Evolutionary conservation across 2,113 vertebrate genomes (phyloP).

Genomic region (Chunga burmeisteri): DNA sequence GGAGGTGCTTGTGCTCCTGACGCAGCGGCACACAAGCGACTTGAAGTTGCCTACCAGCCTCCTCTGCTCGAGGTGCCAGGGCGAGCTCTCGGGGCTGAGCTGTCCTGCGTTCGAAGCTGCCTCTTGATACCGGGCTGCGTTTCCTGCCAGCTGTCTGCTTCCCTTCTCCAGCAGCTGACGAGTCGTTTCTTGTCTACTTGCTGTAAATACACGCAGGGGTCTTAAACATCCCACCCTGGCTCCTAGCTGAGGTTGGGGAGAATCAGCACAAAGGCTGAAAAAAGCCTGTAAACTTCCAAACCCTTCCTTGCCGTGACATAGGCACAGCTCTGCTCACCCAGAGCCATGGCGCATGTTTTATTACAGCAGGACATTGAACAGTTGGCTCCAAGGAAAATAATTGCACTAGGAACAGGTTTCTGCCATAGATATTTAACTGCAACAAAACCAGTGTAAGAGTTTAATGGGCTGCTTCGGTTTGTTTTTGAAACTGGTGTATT

Average conservation of each 20-base stretch:
- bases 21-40: too few relatives aligned
- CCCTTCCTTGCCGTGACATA: not conserved
- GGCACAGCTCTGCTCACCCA: not conserved
- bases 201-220: not conserved
- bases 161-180: not conserved
- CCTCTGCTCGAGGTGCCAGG: not conserved
- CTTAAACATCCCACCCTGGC: not conserved
- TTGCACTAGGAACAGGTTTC: not conserved
- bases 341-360: fast-evolving
- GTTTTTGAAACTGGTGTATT: not conserved
- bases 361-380: not conserved
- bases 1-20: not conserved
- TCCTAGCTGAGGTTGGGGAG: too few relatives aligned
- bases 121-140: too few relatives aligned
- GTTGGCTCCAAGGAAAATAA: not conserved
- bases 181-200: fast-evolving
- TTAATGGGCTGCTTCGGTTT: not conserved
- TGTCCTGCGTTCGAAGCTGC: not conserved
- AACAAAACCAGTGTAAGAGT: not conserved
- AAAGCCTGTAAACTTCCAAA: not conserved
- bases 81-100: not conserved
- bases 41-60: too few relatives aligned
- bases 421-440: not conserved
- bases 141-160: too few relatives aligned
- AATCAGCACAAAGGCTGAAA: not conserved